Base-by-base conservation (phyloP, 1,140 invertebrate species). In the Drosophila ercepeae region DNA sequence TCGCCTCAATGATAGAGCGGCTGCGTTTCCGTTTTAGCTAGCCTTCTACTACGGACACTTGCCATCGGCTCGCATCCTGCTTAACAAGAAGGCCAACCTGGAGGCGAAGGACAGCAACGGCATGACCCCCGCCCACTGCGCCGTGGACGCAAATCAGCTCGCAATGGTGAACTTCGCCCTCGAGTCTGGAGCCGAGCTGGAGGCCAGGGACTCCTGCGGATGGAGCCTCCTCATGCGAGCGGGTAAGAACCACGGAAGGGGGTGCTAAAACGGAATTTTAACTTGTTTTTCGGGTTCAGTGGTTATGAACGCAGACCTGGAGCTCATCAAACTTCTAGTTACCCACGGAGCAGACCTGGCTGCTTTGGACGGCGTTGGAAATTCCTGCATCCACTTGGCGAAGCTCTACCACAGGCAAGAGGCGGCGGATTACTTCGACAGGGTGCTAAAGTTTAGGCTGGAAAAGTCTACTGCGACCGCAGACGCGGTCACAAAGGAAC, bases 161-260 rank as follows among this genome's bases (percentile, higher is more conserved):
- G 90, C 90, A 48, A 82, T 91, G 81, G 51, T 91, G 6, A 83
- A 75, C 55, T 91, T 91, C 25, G 90, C 79, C 14, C 54, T 91
- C 16, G 89, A 91, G 29, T 79, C 86, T 44, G 82, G 76, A 0
- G 78, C 84, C 34, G 79, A 91, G 57, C 2, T 77, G 36, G 89
- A 91, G 63, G 86, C 86, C 11, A 71, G 55, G 23, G 90, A 91
- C 48, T 54, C 63, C 29, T 78, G 83, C 16, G 75, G 89, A 4
- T 91, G 90, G 90, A 91, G 86, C 5, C 60, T 91, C 27, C 51
- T 91, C 16, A 74, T 90, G 78, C 84, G 84, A 2, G 90, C 77
- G 36, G 90, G 90, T 91, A n/a, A 48, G 60, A 7, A 8, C 2
- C 1, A 0, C 3, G 11, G 5, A 8, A 4, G 9, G 1, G 11